phyloP scores from a whole-genome alignment of 2,113 vertebrate genomes.

The Puntigrus tetrazona region DNA sequence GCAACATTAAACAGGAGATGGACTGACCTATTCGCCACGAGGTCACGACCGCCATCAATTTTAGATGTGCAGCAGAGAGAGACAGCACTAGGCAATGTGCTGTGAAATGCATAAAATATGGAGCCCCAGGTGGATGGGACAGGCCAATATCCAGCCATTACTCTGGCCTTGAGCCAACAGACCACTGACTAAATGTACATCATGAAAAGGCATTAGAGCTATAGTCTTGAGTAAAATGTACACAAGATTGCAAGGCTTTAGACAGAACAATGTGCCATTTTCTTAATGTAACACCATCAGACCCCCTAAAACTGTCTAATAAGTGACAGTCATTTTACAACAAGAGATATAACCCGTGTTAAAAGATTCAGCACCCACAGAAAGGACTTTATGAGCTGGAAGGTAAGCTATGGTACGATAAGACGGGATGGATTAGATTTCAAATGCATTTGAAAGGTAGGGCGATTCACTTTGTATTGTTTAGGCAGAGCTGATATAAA shows the following conservation, averaged over 20 bases:
- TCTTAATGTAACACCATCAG: background rate
- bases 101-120: conserved; percentile 61
- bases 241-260: background rate
- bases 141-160: conserved; percentile 63
- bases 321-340: conserved; percentile 16
- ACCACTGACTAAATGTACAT: conserved; percentile 26
- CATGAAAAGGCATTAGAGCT: conserved; percentile 39
- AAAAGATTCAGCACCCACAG: background rate
- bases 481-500: conserved; percentile 25
- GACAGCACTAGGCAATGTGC: conserved; percentile 60
- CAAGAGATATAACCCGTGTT: background rate
- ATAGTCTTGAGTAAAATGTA: background rate
- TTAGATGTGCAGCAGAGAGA: conserved; percentile 63
- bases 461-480: conserved; percentile 12
- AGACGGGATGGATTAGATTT: conserved; percentile 6
- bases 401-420: background rate
- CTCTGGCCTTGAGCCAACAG: conserved; percentile 55
- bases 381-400: background rate
- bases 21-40: conserved; percentile 47
- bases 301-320: conserved; percentile 4
- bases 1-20: conserved; percentile 19
- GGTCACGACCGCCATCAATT: conserved; percentile 69
- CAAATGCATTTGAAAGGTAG: conserved; percentile 2
- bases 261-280: background rate
- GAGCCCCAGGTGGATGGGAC: conserved; percentile 67